Evolutionary conservation across 2,888 invertebrate species (phyloP).

Genomic region (Temnothorax unifasciatus): DNA sequence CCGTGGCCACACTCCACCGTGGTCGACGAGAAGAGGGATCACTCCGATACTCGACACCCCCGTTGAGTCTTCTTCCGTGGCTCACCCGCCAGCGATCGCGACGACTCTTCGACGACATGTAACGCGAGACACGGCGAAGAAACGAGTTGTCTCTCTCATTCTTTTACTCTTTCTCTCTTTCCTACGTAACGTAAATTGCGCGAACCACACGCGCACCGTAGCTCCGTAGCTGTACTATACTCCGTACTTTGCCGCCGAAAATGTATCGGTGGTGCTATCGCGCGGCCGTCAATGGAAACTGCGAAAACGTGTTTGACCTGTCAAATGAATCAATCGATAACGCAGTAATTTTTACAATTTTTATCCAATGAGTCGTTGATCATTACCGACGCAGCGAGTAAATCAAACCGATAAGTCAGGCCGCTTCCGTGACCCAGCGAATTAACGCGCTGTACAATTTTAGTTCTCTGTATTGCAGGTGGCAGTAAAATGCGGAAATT

Average conservation of each 20-base stretch:
- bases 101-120: not conserved
- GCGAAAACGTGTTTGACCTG: not conserved
- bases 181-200: not conserved
- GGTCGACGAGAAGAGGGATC: too few relatives aligned
- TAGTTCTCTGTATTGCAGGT: not conserved
- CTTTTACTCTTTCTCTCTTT: not conserved
- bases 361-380: too few relatives aligned
- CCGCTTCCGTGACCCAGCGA: not conserved
- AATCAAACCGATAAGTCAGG: not conserved
- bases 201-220: not conserved
- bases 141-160: not conserved
- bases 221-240: too few relatives aligned
- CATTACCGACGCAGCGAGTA: too few relatives aligned
- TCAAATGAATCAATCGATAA: not conserved
- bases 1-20: too few relatives aligned
- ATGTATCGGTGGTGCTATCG: not conserved
- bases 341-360: too few relatives aligned
- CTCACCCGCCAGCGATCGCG: not conserved
- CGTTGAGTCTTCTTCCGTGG: not conserved
- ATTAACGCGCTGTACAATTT: not conserved
- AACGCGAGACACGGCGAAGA: not conserved
- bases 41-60: too few relatives aligned
- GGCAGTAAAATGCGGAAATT: not conserved
- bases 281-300: not conserved
- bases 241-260: not conserved